Conservation (phyloP, 2,888 invertebrate species). For the Carterocephalus palaemon region DNA sequence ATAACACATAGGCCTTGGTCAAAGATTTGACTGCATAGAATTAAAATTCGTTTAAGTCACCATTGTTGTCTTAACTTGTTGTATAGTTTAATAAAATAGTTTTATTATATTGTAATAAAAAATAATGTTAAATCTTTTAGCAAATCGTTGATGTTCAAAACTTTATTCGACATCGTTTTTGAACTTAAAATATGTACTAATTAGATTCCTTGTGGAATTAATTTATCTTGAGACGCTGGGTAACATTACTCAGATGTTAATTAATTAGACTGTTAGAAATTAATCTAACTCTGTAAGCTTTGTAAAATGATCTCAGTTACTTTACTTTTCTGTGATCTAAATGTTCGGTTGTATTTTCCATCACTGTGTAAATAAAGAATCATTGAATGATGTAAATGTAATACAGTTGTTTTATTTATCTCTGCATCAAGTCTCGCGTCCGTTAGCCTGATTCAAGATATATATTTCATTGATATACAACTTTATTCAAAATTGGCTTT, state of each 20-base stretch:
- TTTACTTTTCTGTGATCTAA: slow-evolving; percentile 66
- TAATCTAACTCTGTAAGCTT: slow-evolving; percentile 48
- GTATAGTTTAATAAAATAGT: slow-evolving; percentile 21
- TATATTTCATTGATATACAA: no score
- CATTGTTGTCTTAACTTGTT: slow-evolving; percentile 33
- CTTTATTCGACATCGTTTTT: slow-evolving; percentile 50
- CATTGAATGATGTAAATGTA: slow-evolving; percentile 78
- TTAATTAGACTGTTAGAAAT: slow-evolving; percentile 29
- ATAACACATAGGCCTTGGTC: slow-evolving; percentile 23
- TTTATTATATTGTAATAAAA: no score
- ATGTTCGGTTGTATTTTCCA: slow-evolving; percentile 61
- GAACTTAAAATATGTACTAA: slow-evolving; percentile 38
- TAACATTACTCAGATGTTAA: slow-evolving; percentile 28
- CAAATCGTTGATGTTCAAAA: slow-evolving; percentile 58
- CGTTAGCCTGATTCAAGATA: no score
- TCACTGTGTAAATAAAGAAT: slow-evolving; percentile 75
- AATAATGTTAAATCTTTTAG: no score
- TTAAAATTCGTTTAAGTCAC: slow-evolving; percentile 38
- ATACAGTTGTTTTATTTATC: slow-evolving; percentile 53
- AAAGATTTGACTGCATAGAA: slow-evolving; percentile 78
- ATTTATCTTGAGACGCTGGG: slow-evolving; percentile 34
- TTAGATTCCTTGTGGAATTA: slow-evolving; percentile 31
- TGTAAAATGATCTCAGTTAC: slow-evolving; percentile 28
- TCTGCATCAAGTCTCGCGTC: not conserved
- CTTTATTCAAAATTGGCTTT: no score